Base-by-base conservation (phyloP, 2,888 invertebrate species). In the Drosophila longiperda region DNA sequence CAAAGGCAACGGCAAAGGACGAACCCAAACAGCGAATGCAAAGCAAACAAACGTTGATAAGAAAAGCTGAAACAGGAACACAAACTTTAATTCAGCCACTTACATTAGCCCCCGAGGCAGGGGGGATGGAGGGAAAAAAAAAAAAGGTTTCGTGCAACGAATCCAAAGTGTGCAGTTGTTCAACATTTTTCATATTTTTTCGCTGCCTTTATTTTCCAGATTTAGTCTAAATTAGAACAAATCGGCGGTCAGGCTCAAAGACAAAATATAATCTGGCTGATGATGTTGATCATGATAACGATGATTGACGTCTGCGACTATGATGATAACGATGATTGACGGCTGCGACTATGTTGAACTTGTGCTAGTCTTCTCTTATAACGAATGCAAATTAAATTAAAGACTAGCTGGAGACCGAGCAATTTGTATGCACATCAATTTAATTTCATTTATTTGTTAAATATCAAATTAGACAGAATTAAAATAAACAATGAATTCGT, bases 371-470 rank as follows among this genome's bases (percentile, higher is more conserved):
- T 8, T 12, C 52, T 23, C 52, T 53, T 53, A 54, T 80, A 87
- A 80, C 69, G 72, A 89, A 87, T 89, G 82, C 80, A 89, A 84
- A 85, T 85, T 80, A 82, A 84, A 87, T 85, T 87, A 89, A 68
- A 72, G 53, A 49, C 42, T 5, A 48, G 54, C 53, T 29, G 9
- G 17, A 59, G 68, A 50, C 54, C 68, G 61, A 63, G 63, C 73
- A 89, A 80, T 87, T 76, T 79, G 84, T 82, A 74, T 75, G 84
- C 82, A 67, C 82, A 74, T 82, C 71, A 79, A 89, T 89, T 84
- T 84, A 77, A 85, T 89, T 81, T 75, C 71, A 88, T 86, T 81
- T 82, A 88, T 86, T 81, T 82, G 69, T 58, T 54, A 36, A 49
- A 67, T 42, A 58, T 72, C 61, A 66, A 67, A 45, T 66, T 38